Conservation (phyloP, 2,888 invertebrate genomes). For the Hofmannophila pseudospretella region DNA sequence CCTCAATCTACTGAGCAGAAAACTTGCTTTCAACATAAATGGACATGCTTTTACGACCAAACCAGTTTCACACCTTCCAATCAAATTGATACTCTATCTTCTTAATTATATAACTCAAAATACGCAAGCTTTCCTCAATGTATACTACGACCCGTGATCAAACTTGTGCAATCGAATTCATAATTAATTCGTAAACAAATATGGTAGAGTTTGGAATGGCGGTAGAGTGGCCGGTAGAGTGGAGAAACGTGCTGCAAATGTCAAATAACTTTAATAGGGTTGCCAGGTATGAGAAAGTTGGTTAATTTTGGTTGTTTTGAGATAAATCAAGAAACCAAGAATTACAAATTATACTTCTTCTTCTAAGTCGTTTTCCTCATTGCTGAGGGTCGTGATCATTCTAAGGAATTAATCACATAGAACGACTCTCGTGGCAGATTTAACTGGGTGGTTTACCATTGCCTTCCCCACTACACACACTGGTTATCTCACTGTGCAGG, state of each 20-base stretch:
- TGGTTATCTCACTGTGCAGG: too few relatives aligned
- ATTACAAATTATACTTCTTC: too few relatives aligned
- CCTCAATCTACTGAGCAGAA: not conserved
- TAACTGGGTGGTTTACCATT: too few relatives aligned
- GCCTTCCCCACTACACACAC: too few relatives aligned
- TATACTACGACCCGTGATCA: too few relatives aligned
- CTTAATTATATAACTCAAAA: constrained; percentile 3
- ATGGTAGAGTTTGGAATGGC: constrained; percentile 10
- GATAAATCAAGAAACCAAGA: too few relatives aligned
- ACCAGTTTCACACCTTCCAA: constrained; percentile 9
- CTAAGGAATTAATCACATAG: too few relatives aligned
- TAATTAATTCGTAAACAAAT: not conserved
- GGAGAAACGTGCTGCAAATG: constrained; percentile 37
- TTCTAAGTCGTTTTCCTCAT: too few relatives aligned
- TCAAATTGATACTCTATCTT: not conserved
- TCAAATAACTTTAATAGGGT: constrained; percentile 25
- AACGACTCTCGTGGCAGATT: too few relatives aligned
- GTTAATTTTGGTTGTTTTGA: too few relatives aligned
- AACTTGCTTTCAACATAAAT: constrained; percentile 6
- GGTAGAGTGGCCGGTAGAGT: constrained; percentile 14
- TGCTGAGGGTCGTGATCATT: too few relatives aligned
- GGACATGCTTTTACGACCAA: constrained; percentile 12
- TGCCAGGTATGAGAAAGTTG: constrained; percentile 1
- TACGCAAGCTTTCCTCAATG: not conserved
- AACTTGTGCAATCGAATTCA: not conserved